A percentile compares a stretch with the other conserved stretches of the same genome.
phyloP scores from a whole-genome alignment of 2,113 vertebrate genomes.

The Halichoerus grypus region DNA sequence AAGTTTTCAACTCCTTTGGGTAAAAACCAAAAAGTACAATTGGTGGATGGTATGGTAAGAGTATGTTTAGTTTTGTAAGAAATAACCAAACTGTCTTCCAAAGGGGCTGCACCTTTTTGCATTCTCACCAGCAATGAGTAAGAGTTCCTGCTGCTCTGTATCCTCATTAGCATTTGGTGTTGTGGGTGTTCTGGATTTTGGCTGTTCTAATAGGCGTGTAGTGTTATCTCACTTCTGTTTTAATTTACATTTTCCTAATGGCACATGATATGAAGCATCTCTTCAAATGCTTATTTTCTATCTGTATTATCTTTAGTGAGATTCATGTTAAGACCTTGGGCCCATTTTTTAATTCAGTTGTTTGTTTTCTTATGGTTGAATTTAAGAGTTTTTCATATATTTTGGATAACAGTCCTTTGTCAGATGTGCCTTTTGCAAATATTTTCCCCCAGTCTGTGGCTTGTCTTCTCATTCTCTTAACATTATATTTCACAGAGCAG shows the following conservation, averaged over 20 bases:
- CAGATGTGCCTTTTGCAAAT: background rate
- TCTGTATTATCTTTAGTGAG: background rate
- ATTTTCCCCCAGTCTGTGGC: background rate
- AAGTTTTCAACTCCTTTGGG: background rate
- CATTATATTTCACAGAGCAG: background rate
- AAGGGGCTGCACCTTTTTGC: background rate
- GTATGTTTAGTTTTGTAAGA: background rate
- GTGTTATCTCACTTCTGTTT: background rate
- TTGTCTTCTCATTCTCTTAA: background rate
- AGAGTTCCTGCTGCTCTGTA: background rate
- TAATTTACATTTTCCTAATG: background rate
- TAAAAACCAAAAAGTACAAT: background rate
- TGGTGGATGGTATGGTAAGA: background rate
- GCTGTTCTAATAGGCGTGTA: accelerated
- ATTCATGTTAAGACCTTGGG: background rate
- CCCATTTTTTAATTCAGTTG: background rate
- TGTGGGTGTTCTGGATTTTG: accelerated
- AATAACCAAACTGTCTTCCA: background rate
- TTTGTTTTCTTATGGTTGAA: background rate
- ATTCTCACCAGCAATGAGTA: accelerated
- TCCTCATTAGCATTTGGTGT: accelerated
- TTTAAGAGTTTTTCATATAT: background rate
- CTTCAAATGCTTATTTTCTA: background rate
- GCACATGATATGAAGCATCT: background rate
- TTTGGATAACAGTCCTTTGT: background rate